Evolutionary conservation across 2,797 vertebrate genomes (phyloP).

Genomic region (Apodemus agrarius): DNA sequence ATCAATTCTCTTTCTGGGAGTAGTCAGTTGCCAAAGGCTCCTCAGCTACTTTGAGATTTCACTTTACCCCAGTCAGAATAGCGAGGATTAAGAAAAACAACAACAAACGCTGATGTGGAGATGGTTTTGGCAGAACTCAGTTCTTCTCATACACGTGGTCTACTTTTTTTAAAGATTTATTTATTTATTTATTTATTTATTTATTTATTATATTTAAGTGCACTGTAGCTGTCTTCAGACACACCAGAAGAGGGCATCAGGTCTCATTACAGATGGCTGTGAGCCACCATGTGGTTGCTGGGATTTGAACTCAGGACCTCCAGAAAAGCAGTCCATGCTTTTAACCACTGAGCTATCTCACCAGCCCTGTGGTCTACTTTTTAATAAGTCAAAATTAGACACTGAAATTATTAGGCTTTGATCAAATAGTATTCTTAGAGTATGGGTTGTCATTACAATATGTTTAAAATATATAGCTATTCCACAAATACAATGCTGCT

Average conservation of each 20-base stretch:
- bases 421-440: not conserved
- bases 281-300: too few relatives aligned
- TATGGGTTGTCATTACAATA: not conserved
- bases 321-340: too few relatives aligned
- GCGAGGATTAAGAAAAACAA: not conserved
- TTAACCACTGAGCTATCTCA: too few relatives aligned
- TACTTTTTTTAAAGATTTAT: slow-evolving; percentile 5
- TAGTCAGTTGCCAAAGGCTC: not conserved
- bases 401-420: slow-evolving; percentile 19
- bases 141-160: not conserved
- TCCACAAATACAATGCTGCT: not conserved
- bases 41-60: not conserved
- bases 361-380: not conserved
- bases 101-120: too few relatives aligned
- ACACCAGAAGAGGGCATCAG: too few relatives aligned
- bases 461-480: not conserved
- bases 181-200: too few relatives aligned
- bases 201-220: too few relatives aligned
- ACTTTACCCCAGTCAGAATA: not conserved
- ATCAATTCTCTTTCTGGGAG: not conserved
- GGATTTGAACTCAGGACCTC: too few relatives aligned
- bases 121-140: not conserved
- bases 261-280: too few relatives aligned
- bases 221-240: too few relatives aligned
- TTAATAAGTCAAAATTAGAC: slow-evolving; percentile 1